Evolutionary conservation across 2,797 vertebrate genomes (phyloP), one percentile per base, ranked within the genome.

Genomic region (Pseudochromis fuscus): DNA sequence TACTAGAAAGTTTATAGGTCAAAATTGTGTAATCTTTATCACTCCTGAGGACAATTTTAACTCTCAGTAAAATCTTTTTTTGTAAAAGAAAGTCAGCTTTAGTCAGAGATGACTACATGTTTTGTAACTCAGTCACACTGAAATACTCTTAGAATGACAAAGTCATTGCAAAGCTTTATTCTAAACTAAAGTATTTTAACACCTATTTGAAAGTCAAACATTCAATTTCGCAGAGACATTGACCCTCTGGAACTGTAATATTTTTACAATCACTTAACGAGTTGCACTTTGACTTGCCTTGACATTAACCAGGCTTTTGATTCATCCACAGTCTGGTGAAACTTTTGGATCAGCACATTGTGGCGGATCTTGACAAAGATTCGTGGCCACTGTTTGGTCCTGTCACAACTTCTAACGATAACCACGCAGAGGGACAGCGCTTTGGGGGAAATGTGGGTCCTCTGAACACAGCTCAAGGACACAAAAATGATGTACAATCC

Each of bases 391-490:
- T 40, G 37, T 40, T 18, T 40, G 18, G 38, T 40, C 15, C 38
- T 40, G 38, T 40, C 18, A 15, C 2, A 6, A 40, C 38, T n/a
- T 40, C 15, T 40, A 62, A 62, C 45, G 19, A n/a, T 40, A 62
- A 62, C 45, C 19, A n/a, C 27, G 27, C 19, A 7, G 25, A 23
- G 19, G 21, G 3, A 33, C 38, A 15, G 3, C 0, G n/a, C n/a
- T n/a, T n/a, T n/a, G n/a, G n/a, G 9, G 44, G 15, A 67, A 58
- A 35, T 2, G 5, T 46, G 42, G 0, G 15, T 16, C 13, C 35
- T 16, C 31, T 58, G 53, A 49, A 38, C n/a, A 38, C 19, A 25
- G 23, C 35, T 57, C 13, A 40, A 40, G 23, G 15, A 56, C 53
- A 62, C 35, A 27, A 63, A 35, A 4, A 18, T 35, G 0, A 71